Percentiles rank a stretch among this genome's conserved stretches.
These are phyloP conservation scores for Lasius fuliginosus DNA, from an alignment of 2,888 invertebrate genomes.

Conservation along the genomic window DNA sequence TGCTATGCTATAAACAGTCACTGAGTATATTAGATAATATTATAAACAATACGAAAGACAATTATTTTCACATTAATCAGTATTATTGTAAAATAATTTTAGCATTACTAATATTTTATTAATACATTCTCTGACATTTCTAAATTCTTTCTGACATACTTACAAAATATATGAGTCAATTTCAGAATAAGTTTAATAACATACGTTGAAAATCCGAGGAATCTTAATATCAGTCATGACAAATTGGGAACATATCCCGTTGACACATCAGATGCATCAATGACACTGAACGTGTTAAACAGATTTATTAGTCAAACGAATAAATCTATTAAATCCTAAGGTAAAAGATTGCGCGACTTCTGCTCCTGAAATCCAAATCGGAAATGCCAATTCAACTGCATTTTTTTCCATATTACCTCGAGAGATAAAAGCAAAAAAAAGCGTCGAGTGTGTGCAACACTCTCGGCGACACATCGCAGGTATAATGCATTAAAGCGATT, in stretches of 20 bases:
- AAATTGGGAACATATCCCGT: slow-evolving; percentile 16
- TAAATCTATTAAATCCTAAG: slow-evolving; percentile 27
- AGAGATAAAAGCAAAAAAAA: slow-evolving; percentile 13
- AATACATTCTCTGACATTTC: neutral
- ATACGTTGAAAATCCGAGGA: neutral
- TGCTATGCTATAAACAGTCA: neutral
- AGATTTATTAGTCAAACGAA: slow-evolving; percentile 38
- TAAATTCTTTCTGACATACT: neutral
- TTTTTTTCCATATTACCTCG: slow-evolving; percentile 7
- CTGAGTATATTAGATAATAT: neutral
- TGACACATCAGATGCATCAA: slow-evolving; percentile 27
- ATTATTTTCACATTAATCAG: neutral
- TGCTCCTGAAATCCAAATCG: neutral
- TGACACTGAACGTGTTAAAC: slow-evolving; percentile 14
- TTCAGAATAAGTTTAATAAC: neutral
- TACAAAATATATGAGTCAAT: slow-evolving; percentile 2
- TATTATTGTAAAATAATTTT: slow-evolving; percentile 18
- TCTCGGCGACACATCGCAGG: slow-evolving; percentile 31
- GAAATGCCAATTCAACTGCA: slow-evolving; percentile 5
- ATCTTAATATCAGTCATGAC: slow-evolving; percentile 32
- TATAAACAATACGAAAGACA: neutral
- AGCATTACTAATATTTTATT: neutral
- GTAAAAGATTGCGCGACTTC: neutral
- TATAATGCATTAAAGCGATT: slow-evolving; percentile 52
- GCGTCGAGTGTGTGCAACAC: neutral